Conservation (phyloP, 2,113 vertebrate species). For the Aptenodytes forsteri region DNA sequence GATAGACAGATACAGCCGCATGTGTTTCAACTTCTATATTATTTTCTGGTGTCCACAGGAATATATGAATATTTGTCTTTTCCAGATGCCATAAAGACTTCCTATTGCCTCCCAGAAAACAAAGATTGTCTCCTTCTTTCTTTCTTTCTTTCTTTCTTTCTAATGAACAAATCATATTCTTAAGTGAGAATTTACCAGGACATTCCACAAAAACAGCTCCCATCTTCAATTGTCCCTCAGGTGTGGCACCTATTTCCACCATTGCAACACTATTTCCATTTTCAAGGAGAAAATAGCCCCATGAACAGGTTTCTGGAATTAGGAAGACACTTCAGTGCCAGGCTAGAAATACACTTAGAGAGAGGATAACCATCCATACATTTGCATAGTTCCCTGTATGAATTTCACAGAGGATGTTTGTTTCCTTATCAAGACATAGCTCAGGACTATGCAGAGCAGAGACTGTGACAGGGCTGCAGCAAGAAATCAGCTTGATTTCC, state of each 20-base stretch:
- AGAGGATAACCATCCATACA: neutral
- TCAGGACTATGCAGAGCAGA: neutral
- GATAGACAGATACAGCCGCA: rapidly evolving
- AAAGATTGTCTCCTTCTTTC: neutral
- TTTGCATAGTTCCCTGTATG: neutral
- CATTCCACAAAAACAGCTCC: neutral
- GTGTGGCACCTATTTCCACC: neutral
- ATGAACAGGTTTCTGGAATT: neutral
- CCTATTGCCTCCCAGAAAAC: neutral
- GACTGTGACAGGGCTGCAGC: neutral
- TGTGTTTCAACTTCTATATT: rapidly evolving
- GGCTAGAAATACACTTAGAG: neutral
- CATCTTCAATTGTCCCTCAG: neutral
- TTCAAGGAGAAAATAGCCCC: neutral
- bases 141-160: neutral
- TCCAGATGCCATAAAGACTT: neutral
- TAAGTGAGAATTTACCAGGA: neutral
- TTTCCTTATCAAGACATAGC: neutral
- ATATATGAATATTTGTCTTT: neutral
- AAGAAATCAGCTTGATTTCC: conserved; percentile 4
- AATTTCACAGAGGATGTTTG: neutral
- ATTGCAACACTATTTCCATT: neutral
- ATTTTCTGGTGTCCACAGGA: neutral
- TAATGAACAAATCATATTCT: neutral
- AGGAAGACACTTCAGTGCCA: neutral